A percentile compares a stretch with the other conserved stretches of the same genome.
phyloP scores from a whole-genome alignment of 2,113 vertebrate species.

The Cyanoramphus novaezelandiae region DNA sequence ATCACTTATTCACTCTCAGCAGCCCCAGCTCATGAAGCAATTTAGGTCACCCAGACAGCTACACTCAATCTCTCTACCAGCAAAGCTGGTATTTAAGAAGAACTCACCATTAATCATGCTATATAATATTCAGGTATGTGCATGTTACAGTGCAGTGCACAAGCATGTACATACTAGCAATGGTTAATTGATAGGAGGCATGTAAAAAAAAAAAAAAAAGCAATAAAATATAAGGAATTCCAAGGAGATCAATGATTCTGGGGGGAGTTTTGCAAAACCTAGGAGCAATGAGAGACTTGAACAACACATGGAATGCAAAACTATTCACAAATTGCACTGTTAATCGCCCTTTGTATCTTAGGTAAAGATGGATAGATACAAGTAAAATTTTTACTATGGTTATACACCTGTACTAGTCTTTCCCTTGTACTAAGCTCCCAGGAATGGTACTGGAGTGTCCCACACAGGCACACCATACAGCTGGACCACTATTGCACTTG shows the following conservation, averaged over 20 bases:
- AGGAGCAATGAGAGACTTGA: neutral
- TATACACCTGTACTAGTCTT: neutral
- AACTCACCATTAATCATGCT: neutral
- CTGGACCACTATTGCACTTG: neutral
- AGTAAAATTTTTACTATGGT: neutral
- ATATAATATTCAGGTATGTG: neutral
- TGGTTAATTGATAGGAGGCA: neutral
- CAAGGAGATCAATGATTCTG: neutral
- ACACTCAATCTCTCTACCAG: neutral
- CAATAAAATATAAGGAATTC: neutral
- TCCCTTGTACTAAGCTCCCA: neutral
- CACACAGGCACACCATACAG: neutral
- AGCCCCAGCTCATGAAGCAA: neutral
- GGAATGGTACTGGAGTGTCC: neutral
- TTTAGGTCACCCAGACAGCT: slow-evolving; percentile 21
- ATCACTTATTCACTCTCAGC: neutral
- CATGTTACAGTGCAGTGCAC: neutral
- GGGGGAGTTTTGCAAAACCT: neutral
- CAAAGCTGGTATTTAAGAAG: neutral
- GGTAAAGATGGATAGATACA: neutral
- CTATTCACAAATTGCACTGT: neutral
- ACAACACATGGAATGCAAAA: neutral
- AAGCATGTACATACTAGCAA: neutral
- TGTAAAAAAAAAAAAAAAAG: neutral
- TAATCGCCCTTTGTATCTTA: neutral